These are phyloP conservation scores for Achroia grisella DNA, from an alignment of 1,140 invertebrate genomes.

Conservation along the genomic window DNA sequence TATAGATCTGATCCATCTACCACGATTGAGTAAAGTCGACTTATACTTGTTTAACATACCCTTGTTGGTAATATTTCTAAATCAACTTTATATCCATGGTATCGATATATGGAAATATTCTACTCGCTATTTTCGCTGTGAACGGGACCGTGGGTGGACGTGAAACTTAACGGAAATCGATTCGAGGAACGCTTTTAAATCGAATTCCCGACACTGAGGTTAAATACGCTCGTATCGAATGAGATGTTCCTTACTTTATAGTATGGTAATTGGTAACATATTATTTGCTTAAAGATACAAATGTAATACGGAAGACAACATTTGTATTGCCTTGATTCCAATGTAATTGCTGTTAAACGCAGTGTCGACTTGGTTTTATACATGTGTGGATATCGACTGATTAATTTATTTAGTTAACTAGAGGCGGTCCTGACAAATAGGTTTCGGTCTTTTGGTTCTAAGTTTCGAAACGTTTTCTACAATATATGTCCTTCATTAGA, in stretches of 20 bases:
- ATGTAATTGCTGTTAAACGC: constrained; percentile 14
- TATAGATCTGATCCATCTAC: no score
- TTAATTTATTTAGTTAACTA: no score
- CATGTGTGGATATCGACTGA: no score
- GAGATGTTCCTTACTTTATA: constrained; percentile 27
- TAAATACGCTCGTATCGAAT: constrained; percentile 43
- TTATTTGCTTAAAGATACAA: no score
- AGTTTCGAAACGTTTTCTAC: no score
- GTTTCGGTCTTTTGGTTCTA: no score
- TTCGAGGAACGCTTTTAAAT: constrained; percentile 36
- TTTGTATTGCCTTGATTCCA: no score
- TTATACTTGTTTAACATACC: no score
- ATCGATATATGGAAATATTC: constrained; percentile 22
- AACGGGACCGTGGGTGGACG: constrained; percentile 45
- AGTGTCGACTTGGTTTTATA: neutral
- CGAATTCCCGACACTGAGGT: constrained; percentile 44
- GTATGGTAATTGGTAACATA: neutral
- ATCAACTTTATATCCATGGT: constrained; percentile 11
- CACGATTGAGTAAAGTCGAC: no score
- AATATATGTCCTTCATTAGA: no score
- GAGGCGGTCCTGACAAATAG: no score
- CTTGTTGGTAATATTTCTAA: constrained; percentile 19
- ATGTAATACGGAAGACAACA: no score
- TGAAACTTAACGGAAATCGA: constrained; percentile 48
- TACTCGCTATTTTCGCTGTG: constrained; percentile 11